These are phyloP conservation scores for Psittacula derbiana DNA, from an alignment of 2,797 vertebrate genomes.

Conservation along the genomic window DNA sequence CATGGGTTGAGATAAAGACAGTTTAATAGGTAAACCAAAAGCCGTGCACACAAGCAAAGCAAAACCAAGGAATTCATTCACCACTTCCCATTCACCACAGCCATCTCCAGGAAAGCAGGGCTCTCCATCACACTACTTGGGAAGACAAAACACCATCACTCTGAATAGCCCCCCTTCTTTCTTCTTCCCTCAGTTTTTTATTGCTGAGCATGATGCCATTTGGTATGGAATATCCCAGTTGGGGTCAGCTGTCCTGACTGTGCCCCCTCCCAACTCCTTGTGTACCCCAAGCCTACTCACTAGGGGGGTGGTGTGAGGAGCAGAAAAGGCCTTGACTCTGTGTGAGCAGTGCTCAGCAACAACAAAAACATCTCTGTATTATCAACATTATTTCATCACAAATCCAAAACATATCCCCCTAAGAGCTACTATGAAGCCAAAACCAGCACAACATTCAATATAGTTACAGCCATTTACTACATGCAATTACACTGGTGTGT, in stretches of 20 bases:
- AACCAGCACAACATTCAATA: neutral
- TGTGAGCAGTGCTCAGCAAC: neutral
- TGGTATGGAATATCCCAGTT: neutral
- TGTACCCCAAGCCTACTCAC: neutral
- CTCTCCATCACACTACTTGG: neutral
- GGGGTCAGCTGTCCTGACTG: neutral
- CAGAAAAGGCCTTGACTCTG: neutral
- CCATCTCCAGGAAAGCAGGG: neutral
- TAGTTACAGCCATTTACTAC: neutral
- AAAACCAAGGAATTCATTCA: neutral
- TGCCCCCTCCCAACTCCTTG: neutral
- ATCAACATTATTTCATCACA: neutral
- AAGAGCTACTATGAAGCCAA: neutral
- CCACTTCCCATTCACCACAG: neutral
- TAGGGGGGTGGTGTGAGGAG: neutral
- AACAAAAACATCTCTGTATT: neutral
- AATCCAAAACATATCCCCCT: neutral
- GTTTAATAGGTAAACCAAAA: neutral
- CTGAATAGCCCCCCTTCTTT: neutral
- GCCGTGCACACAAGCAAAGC: neutral
- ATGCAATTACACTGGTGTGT: neutral
- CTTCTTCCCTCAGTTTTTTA: neutral
- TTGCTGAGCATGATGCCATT: neutral
- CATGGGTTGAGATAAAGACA: neutral
- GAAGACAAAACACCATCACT: neutral